Evolutionary conservation across 2,797 vertebrate genomes (phyloP).

Genomic region (Huso huso): DNA sequence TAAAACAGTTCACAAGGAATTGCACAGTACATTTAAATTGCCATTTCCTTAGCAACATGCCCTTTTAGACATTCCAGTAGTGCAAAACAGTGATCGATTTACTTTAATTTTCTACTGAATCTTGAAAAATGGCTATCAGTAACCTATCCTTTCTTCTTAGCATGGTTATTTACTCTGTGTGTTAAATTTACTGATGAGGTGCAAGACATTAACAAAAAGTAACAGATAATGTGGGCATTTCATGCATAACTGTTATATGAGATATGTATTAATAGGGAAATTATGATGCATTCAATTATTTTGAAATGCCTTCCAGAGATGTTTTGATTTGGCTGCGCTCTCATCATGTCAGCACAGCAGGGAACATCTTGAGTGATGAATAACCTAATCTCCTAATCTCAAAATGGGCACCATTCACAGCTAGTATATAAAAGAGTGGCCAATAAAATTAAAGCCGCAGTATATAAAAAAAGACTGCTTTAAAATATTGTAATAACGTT

Average conservation of each 20-base stretch:
- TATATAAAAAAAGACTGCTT: neutral
- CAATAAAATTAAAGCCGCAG: conserved; percentile 63
- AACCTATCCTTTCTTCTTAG: conserved; percentile 69
- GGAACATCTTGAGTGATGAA: conserved; percentile 88
- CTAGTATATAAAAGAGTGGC: conserved; percentile 58
- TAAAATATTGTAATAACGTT: no score
- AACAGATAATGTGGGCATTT: conserved; percentile 86
- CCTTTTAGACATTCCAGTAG: conserved; percentile 65
- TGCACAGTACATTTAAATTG: conserved; percentile 74
- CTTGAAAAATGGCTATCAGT: conserved; percentile 64
- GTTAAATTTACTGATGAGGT: conserved; percentile 78
- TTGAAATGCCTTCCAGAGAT: conserved; percentile 93
- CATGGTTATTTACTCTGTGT: conserved; percentile 70
- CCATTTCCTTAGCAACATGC: conserved; percentile 80
- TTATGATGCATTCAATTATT: conserved; percentile 95
- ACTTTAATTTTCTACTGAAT: conserved; percentile 82
- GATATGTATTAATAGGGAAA: conserved; percentile 95
- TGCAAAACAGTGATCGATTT: conserved; percentile 79
- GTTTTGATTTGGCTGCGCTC: conserved; percentile 83
- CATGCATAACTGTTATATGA: conserved; percentile 86
- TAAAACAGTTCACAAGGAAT: conserved; percentile 68
- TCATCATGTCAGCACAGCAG: conserved; percentile 72
- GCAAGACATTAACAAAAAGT: conserved; percentile 77
- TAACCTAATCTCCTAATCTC: conserved; percentile 98
- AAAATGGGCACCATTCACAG: conserved; percentile 73